Base-by-base conservation (phyloP, 2,113 vertebrate species). In the Sinocyclocheilus anophthalmus region DNA sequence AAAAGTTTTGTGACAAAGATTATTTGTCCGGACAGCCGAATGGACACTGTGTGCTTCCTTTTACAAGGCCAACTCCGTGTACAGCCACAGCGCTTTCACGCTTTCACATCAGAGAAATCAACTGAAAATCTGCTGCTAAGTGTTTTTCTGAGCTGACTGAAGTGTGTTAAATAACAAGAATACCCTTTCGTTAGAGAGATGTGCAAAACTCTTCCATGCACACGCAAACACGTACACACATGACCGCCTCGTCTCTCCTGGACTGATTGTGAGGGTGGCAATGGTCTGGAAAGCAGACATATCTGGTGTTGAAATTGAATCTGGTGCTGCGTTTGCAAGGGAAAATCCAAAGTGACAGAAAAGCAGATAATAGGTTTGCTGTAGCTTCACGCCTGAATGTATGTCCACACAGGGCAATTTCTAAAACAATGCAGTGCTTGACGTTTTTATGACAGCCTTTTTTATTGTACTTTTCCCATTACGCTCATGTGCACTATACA, bases 351-450 rank as follows among this genome's bases (percentile, higher is more conserved):
- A 94, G 94, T 94, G 94, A 94, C 93, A 94, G 93, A 94, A 93
- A 91, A 91, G 93, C 90, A 95, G 94, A 95, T 95, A 95, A 95
- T 95, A 93, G 94, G 93, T 95, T 95, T 92, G 93, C 93, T 94
- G 94, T 93, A 95, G 92, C 92, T 93, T 95, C 94, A 94, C 91
- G 93, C 93, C 93, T 93, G 91, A 93, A 91, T 90, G 94, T 94
- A 83, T 91, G 94, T 94, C 94, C 94, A 93, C 94, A 94, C 93
- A 92, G 90, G 93, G 93, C 91, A 92, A 90, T 95, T 94, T 94
- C 92, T 92, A 92, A 92, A 94, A 92, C 91, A 86, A 92, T 92
- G 92, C 89, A 72, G 88, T 88, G 91, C 91, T 91, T 94, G 94
- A 94, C 90, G 89, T 92, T 84, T 92, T 89, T 81, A 85, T 95